Base-by-base conservation (phyloP, 2,888 invertebrate species). In the Latheticus oryzae region DNA sequence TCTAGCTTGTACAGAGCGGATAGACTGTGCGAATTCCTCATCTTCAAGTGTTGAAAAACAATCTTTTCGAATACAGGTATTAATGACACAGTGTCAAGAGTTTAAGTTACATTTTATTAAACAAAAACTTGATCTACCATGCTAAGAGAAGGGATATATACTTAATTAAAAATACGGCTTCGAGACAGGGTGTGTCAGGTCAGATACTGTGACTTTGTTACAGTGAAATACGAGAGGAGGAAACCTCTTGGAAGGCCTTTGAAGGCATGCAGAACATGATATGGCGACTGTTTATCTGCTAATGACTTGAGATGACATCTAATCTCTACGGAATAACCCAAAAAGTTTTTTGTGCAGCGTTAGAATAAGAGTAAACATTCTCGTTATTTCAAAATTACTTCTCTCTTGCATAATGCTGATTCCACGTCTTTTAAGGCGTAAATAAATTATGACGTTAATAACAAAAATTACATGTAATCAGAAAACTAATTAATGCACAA, bases 161-260 rank as follows among this genome's bases (percentile, higher is more conserved):
- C 33, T 52, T 52, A 52, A 52, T 52, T 52, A 52, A 52, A 38
- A 51, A 24, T 51, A 52, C 26, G 51, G 52, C 52, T 52, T 52
- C 52, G 19, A 55, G 21, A 42, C 40, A 13, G 54, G 54, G 45
- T 45, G 37, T 54, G 54, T 35, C 37, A 15, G 24, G 40, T 40
- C 35, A 40, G 38, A 55, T 55, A 48, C 40, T 4, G 33, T 47
- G 23, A 30, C 38, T 35, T 16, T 8, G 17, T 32, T 30, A 38
- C 28, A 12, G 8, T 50, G 50, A 42, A 50, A 56, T 50, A 50
- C 30, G 38, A 50, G 50, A 45, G 45, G 35, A 56, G 15, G 56
- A 56, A 56, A 35, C 56, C 56, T 56, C 50, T 50, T 50, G 30
- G 50, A 40, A 33, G 8, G 19, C 26, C 21, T 33, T 33, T 28